Evolutionary conservation across 2,113 vertebrate species (phyloP).

Genomic region (Crotophaga sulcirostris): DNA sequence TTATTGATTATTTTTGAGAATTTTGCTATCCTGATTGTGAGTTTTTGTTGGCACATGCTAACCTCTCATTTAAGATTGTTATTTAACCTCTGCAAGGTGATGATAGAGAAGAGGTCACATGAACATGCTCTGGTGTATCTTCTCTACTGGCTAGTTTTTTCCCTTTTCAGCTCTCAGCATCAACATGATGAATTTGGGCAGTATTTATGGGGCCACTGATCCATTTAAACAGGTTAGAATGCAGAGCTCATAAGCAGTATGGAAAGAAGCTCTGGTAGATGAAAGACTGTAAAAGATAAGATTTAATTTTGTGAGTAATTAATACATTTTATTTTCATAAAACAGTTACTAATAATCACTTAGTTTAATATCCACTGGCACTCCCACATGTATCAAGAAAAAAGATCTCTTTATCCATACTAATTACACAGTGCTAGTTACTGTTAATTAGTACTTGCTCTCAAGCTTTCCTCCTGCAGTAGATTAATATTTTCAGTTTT

Average conservation of each 20-base stretch:
- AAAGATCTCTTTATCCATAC: slow-evolving; percentile 46
- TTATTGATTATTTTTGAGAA: accelerated
- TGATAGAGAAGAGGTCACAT: not conserved
- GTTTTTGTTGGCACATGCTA: not conserved
- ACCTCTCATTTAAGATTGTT: not conserved
- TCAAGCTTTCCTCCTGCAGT: not conserved
- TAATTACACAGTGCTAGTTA: slow-evolving; percentile 20
- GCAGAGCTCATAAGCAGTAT: not conserved
- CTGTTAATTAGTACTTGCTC: slow-evolving; percentile 36
- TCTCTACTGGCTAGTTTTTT: not conserved
- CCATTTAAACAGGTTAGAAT: not conserved
- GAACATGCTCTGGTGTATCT: not conserved
- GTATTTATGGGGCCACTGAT: not conserved
- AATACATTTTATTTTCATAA: slow-evolving; percentile 34
- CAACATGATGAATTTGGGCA: not conserved
- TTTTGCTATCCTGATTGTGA: not conserved
- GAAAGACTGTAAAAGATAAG: slow-evolving; percentile 19
- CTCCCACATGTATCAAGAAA: not conserved
- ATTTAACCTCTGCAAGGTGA: not conserved
- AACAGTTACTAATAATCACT: not conserved
- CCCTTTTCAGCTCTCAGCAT: not conserved
- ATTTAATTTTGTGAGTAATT: slow-evolving; percentile 18
- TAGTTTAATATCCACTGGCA: slow-evolving; percentile 5
- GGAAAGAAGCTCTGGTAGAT: not conserved
- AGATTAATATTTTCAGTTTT: not conserved